phyloP scores from a whole-genome alignment of 2,113 vertebrate genomes.

The Erythrolamprus reginae region DNA sequence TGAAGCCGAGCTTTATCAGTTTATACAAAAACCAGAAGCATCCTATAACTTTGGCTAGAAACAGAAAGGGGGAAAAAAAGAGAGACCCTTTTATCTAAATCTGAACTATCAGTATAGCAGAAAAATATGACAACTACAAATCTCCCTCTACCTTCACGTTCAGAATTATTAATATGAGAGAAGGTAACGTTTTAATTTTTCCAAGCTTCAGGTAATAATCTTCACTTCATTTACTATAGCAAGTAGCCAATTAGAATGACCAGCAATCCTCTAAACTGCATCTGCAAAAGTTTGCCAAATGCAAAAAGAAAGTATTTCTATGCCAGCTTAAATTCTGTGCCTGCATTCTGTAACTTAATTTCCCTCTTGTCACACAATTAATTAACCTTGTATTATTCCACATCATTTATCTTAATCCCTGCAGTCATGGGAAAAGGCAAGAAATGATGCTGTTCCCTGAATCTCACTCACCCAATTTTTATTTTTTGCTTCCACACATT shows the following conservation, averaged over 20 bases:
- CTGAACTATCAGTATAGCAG: background rate
- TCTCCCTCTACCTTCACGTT: background rate
- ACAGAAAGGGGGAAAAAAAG: background rate
- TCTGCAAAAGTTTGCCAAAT: background rate
- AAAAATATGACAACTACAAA: background rate
- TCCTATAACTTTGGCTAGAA: background rate
- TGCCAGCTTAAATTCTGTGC: background rate
- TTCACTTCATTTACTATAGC: background rate
- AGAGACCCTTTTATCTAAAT: background rate
- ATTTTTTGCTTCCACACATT: background rate
- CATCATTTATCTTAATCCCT: background rate
- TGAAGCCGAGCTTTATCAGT: background rate
- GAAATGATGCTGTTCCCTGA: background rate
- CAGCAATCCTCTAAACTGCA: background rate
- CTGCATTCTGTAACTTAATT: background rate
- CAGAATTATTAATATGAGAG: background rate
- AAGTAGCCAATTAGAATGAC: background rate
- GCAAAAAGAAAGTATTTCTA: background rate
- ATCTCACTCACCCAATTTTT: background rate
- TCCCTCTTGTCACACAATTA: background rate
- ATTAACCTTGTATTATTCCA: background rate
- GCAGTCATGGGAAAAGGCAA: background rate
- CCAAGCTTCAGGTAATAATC: background rate
- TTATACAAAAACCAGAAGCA: background rate
- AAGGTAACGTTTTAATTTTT: background rate